Conservation (phyloP, 2,797 vertebrate genomes). For the Poecilia picta region DNA sequence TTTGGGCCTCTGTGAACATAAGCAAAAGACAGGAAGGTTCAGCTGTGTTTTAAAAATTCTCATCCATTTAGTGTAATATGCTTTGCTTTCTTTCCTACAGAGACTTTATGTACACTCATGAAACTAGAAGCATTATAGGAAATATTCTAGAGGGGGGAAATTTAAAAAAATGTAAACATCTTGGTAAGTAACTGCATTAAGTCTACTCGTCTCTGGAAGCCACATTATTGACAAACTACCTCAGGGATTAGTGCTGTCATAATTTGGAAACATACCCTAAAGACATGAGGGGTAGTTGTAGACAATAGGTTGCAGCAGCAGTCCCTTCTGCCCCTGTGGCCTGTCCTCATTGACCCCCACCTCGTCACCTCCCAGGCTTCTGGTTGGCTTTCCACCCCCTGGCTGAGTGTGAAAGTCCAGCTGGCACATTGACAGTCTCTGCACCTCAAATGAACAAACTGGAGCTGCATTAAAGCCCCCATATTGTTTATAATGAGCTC, state of each 20-base stretch:
- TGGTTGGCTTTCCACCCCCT: constrained; percentile 61
- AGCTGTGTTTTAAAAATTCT: neutral
- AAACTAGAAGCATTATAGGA: constrained; percentile 1
- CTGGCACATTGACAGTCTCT: constrained; percentile 67
- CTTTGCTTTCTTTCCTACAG: constrained; percentile 4
- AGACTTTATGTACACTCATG: constrained; percentile 8
- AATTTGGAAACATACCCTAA: constrained; percentile 65
- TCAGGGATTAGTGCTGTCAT: constrained; percentile 54
- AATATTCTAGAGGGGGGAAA: constrained; percentile 44
- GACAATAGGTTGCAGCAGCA: constrained; percentile 73
- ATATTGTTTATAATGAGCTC: constrained; percentile 75
- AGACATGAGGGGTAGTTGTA: constrained; percentile 66
- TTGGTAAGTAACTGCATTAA: constrained; percentile 55
- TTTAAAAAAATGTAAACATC: constrained; percentile 46
- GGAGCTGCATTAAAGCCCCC: constrained; percentile 50
- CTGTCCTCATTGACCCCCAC: constrained; percentile 57
- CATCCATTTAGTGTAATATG: neutral
- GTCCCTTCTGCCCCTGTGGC: constrained; percentile 57
- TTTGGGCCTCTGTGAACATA: neutral
- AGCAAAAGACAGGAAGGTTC: neutral
- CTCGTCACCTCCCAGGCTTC: constrained; percentile 50
- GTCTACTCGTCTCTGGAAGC: constrained; percentile 42
- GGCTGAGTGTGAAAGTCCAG: constrained; percentile 80
- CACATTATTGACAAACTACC: constrained; percentile 46
- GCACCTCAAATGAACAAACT: constrained; percentile 58